Percentiles rank a stretch among this genome's conserved stretches.
These are phyloP conservation scores for Melikaiella ostensackeni DNA, from an alignment of 2,888 invertebrate species.

Conservation along the genomic window DNA sequence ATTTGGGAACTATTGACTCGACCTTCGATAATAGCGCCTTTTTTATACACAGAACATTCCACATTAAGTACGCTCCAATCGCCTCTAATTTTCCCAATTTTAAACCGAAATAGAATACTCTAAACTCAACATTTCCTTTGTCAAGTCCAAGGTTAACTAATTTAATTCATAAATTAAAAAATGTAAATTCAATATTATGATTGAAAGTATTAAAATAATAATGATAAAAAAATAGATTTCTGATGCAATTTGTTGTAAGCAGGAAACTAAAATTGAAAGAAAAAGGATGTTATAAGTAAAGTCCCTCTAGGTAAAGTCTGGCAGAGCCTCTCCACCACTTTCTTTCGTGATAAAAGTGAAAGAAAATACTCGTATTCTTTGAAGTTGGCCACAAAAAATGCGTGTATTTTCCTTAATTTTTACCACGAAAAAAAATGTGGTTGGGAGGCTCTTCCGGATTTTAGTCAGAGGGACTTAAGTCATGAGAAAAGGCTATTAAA, in stretches of 20 bases:
- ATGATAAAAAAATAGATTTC: neutral
- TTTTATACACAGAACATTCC: slow-evolving; percentile 32
- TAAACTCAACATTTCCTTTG: neutral
- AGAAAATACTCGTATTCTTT: too few species aligned
- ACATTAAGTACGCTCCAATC: slow-evolving; percentile 23
- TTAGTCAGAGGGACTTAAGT: too few species aligned
- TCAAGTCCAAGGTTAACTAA: neutral
- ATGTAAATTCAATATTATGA: neutral
- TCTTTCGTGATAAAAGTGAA: too few species aligned
- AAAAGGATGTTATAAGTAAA: neutral
- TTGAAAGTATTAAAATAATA: neutral
- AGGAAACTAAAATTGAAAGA: neutral
- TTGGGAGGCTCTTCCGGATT: too few species aligned
- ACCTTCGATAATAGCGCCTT: slow-evolving; percentile 22
- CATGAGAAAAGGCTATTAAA: too few species aligned
- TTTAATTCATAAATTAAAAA: neutral
- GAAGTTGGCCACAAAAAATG: too few species aligned
- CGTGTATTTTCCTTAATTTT: too few species aligned
- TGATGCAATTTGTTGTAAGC: neutral
- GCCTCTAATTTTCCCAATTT: slow-evolving; percentile 28
- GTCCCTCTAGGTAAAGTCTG: too few species aligned
- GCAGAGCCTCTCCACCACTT: too few species aligned
- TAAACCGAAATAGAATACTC: slow-evolving; percentile 4
- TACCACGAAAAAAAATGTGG: too few species aligned
- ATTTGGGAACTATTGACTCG: slow-evolving; percentile 38